A percentile compares a stretch with the other conserved stretches of the same genome.
Evolutionary conservation across 2,113 vertebrate species (phyloP).

Genomic region (Bos taurus): ARS-UCD2.0 NC_037330.1:91697001-91697500

Average conservation of each 20-base stretch:
- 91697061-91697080: background rate
- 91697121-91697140: background rate
- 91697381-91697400: background rate
- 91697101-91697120: background rate
- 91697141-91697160: rapidly evolving
- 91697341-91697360: slow-evolving; percentile 70
- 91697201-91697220: background rate
- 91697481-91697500: no score
- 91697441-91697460: background rate
- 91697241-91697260: slow-evolving; percentile 93
- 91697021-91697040: background rate
- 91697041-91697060: rapidly evolving
- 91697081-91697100: background rate
- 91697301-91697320: background rate
- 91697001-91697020: background rate
- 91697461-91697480: background rate
- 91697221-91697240: slow-evolving; percentile 91
- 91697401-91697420: background rate
- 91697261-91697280: slow-evolving; percentile 93
- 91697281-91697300: slow-evolving; percentile 80
- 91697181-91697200: background rate
- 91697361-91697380: slow-evolving; percentile 50
- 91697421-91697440: background rate
- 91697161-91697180: rapidly evolving
- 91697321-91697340: slow-evolving; percentile 64